phyloP scores from a whole-genome alignment of 23 tunicate genomes.

The Trididemnum clinides region DNA sequence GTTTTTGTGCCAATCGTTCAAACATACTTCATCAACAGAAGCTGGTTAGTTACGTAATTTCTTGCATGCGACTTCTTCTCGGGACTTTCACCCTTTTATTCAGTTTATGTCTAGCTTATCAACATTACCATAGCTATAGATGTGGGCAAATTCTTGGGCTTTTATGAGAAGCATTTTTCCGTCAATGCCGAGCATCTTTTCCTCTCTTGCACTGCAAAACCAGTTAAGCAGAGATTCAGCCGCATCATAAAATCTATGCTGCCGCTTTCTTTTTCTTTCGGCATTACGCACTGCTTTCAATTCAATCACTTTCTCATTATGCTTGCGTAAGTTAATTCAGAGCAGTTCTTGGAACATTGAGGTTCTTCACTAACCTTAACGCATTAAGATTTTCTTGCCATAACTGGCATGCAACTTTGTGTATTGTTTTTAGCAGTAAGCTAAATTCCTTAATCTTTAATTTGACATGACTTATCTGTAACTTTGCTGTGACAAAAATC shows the following conservation, averaged over 20 bases:
- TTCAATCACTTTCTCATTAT: background rate
- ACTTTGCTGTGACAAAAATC: no score
- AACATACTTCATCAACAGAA: no score
- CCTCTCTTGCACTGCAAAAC: constrained; percentile 6
- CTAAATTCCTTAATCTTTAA: background rate
- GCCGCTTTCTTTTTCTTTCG: background rate
- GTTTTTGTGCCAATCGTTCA: no score
- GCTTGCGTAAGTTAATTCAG: background rate
- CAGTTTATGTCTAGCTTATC: background rate
- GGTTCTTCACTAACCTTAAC: background rate
- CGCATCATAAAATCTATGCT: background rate
- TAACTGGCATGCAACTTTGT: background rate
- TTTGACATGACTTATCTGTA: background rate
- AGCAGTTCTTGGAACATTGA: background rate
- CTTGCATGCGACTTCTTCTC: constrained; percentile 8
- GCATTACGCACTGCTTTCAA: background rate
- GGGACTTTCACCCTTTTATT: background rate
- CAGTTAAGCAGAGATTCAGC: background rate
- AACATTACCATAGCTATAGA: background rate
- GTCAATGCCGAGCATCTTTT: background rate
- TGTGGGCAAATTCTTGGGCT: background rate
- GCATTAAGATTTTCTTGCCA: background rate
- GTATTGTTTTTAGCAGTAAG: background rate
- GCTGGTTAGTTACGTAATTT: background rate
- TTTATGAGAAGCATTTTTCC: constrained; percentile 6